Conservation (phyloP, 92 coral and sea anemone species). For the Heteractis magnifica region DNA sequence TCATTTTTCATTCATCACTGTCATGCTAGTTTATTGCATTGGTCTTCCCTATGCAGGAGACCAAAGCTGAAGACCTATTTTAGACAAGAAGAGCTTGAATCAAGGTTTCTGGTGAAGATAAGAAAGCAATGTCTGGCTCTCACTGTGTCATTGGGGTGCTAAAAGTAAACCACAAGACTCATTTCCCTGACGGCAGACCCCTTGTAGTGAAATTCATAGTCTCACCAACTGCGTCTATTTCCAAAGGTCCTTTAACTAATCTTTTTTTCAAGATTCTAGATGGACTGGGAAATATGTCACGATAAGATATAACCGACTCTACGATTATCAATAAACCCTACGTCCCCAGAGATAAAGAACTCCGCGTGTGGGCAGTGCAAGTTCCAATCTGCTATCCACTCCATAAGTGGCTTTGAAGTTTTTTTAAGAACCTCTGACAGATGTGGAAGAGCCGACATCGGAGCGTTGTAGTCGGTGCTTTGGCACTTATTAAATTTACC, state of each 20-base stretch:
- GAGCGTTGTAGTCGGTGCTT: neutral
- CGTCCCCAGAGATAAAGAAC: conserved; percentile 16
- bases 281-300: neutral
- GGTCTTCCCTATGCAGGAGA: conserved; percentile 6
- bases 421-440: conserved; percentile 5
- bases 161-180: neutral
- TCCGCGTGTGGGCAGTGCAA: conserved; percentile 24
- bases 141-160: neutral
- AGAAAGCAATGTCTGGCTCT: neutral
- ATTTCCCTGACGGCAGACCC: neutral
- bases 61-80: neutral
- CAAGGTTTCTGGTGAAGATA: neutral
- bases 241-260: neutral
- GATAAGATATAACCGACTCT: conserved; percentile 6
- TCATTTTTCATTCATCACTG: neutral
- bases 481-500: neutral
- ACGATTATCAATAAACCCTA: conserved; percentile 1
- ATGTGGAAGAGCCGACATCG: neutral
- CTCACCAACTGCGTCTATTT: neutral
- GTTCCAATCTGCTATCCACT: neutral
- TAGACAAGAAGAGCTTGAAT: neutral
- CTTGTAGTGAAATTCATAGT: neutral
- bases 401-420: conserved; percentile 7
- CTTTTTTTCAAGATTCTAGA: no score
- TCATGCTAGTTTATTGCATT: neutral